Conservation (phyloP, 2,888 invertebrate genomes). For the Terebella lapidaria region DNA sequence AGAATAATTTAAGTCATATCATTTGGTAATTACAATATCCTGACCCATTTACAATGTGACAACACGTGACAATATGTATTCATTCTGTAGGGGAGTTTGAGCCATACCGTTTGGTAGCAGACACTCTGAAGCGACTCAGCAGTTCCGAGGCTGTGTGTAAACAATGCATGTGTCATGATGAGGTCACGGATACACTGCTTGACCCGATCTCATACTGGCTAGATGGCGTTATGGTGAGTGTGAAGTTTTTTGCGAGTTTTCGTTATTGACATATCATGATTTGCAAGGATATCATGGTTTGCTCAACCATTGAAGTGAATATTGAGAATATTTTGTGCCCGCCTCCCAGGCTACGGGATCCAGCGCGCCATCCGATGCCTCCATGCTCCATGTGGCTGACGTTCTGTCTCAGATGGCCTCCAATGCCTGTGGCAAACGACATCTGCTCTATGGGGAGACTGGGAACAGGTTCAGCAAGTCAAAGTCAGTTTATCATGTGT, state of each 20-base stretch:
- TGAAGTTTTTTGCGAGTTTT: too few relatives aligned
- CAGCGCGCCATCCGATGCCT: conserved; percentile 9
- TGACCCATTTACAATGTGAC: too few relatives aligned
- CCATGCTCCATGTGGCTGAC: conserved; percentile 47
- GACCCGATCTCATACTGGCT: conserved; percentile 35
- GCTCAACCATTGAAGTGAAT: background rate
- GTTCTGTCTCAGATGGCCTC: conserved; percentile 47
- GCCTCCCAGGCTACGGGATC: background rate
- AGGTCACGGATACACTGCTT: conserved; percentile 42
- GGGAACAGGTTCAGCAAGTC: conserved; percentile 37
- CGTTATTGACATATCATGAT: too few relatives aligned
- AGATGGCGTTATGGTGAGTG: conserved; percentile 10
- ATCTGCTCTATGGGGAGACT: conserved; percentile 47
- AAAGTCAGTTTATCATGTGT: conserved; percentile 32
- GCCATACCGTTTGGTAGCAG: conserved; percentile 37
- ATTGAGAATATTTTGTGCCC: background rate
- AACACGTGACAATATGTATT: too few relatives aligned
- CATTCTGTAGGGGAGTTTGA: conserved; percentile 28
- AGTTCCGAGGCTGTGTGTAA: conserved; percentile 40
- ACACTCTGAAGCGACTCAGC: conserved; percentile 44
- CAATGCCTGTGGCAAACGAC: conserved; percentile 40
- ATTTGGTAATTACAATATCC: too few relatives aligned
- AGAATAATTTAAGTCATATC: too few relatives aligned
- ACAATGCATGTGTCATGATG: conserved; percentile 46
- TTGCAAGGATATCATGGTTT: too few relatives aligned